These are phyloP conservation scores for Ceratina australensis DNA, from an alignment of 1,140 invertebrate species.

Conservation along the genomic window DNA sequence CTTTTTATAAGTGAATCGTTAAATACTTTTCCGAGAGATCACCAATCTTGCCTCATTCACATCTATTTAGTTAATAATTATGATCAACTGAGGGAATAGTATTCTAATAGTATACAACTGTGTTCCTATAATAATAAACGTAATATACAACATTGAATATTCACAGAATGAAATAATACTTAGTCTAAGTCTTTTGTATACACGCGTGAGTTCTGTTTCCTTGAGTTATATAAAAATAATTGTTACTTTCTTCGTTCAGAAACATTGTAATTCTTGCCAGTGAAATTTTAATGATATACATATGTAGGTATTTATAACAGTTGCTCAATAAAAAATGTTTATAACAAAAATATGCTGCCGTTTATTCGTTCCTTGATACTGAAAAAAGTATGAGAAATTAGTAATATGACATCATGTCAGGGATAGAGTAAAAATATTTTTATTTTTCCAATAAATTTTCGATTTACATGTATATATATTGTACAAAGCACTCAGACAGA, in stretches of 20 bases:
- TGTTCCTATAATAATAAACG: not conserved
- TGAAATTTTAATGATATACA: conserved; percentile 44
- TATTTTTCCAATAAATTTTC: too few species aligned
- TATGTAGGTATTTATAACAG: conserved; percentile 41
- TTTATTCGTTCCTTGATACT: not conserved
- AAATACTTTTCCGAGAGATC: conserved; percentile 2
- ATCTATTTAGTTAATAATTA: not conserved
- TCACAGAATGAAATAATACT: not conserved
- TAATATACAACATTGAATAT: not conserved
- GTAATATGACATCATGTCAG: not conserved
- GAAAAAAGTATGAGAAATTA: not conserved
- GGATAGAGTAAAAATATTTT: too few species aligned
- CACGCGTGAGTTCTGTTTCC: conserved; percentile 11
- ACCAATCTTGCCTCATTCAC: conserved; percentile 43
- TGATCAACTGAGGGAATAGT: conserved; percentile 34
- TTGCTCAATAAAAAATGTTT: conserved; percentile 69
- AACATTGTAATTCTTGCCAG: conserved; percentile 60
- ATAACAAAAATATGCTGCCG: conserved; percentile 37
- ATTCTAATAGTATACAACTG: conserved; percentile 13
- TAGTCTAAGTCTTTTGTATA: not conserved
- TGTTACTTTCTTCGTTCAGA: conserved; percentile 26
- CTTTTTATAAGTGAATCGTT: not conserved
- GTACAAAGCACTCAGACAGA: too few species aligned
- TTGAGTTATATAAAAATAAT: conserved; percentile 15
- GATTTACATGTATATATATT: too few species aligned